Evolutionary conservation across 2,888 invertebrate genomes (phyloP).

Genomic region (Erpobdella octoculata): DNA sequence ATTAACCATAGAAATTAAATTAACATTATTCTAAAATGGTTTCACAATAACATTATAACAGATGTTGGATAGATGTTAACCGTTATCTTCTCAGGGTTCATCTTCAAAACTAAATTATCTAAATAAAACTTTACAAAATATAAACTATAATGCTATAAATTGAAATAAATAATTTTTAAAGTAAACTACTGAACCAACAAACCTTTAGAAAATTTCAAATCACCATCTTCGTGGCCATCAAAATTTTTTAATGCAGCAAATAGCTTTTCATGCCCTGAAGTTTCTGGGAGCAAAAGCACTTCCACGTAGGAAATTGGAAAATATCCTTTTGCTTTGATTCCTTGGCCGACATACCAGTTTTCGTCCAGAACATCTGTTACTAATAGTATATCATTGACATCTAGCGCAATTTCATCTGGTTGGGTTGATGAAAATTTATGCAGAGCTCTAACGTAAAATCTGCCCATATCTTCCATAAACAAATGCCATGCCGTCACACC

Average conservation of each 20-base stretch:
- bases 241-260: slow-evolving; percentile 46
- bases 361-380: slow-evolving; percentile 43
- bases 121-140: no score
- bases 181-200: no score
- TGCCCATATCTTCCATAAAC: no score
- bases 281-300: slow-evolving; percentile 38
- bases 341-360: slow-evolving; percentile 46
- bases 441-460: slow-evolving; percentile 40
- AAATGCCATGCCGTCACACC: no score
- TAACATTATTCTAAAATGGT: no score
- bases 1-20: no score
- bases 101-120: no score
- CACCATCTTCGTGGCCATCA: slow-evolving; percentile 43
- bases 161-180: no score
- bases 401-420: slow-evolving; percentile 44
- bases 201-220: slow-evolving; percentile 47
- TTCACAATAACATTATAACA: no score
- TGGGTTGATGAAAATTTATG: slow-evolving; percentile 44
- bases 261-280: slow-evolving; percentile 40
- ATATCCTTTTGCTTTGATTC: slow-evolving; percentile 38
- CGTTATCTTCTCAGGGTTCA: no score
- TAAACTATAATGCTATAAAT: no score
- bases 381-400: slow-evolving; percentile 43
- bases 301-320: slow-evolving; percentile 47
- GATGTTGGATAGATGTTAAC: no score